Percentiles rank a stretch among this genome's conserved stretches.
These are phyloP conservation scores for Trichogramma pretiosum DNA, from an alignment of 1,140 invertebrate genomes.

Conservation along the genomic window DNA sequence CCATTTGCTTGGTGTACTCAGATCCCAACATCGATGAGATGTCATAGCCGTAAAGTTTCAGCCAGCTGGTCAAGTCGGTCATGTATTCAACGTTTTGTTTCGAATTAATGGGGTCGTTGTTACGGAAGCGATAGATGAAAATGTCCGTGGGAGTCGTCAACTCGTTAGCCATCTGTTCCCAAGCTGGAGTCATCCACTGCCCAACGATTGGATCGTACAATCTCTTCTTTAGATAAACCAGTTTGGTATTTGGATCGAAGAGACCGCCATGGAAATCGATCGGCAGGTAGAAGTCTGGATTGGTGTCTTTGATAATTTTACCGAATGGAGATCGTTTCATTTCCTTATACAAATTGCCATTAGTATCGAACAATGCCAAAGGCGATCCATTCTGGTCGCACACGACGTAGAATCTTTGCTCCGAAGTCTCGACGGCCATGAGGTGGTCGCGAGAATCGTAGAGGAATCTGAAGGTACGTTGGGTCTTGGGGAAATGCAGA, in stretches of 20 bases:
- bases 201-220: constrained; percentile 88
- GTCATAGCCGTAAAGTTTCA: constrained; percentile 81
- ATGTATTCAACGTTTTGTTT: constrained; percentile 67
- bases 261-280: constrained; percentile 89
- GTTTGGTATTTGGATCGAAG: constrained; percentile 71
- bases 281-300: constrained; percentile 82
- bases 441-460: constrained; percentile 80
- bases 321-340: constrained; percentile 86
- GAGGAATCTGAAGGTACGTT: constrained; percentile 71
- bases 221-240: constrained; percentile 74
- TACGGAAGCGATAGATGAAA: constrained; percentile 83
- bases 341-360: constrained; percentile 85
- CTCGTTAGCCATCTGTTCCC: constrained; percentile 73
- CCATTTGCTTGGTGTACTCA: constrained; percentile 64
- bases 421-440: constrained; percentile 72
- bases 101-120: constrained; percentile 86
- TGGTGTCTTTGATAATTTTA: constrained; percentile 77
- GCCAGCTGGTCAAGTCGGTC: constrained; percentile 76
- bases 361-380: constrained; percentile 78
- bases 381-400: constrained; percentile 90
- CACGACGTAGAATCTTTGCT: constrained; percentile 81
- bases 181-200: constrained; percentile 90
- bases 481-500: constrained; percentile 80
- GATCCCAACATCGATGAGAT: constrained; percentile 76
- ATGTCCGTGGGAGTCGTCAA: constrained; percentile 78